Percentiles rank a stretch among this genome's conserved stretches.
Conservation (phyloP, 2,113 vertebrate genomes). For the Siniperca knerii region DNA sequence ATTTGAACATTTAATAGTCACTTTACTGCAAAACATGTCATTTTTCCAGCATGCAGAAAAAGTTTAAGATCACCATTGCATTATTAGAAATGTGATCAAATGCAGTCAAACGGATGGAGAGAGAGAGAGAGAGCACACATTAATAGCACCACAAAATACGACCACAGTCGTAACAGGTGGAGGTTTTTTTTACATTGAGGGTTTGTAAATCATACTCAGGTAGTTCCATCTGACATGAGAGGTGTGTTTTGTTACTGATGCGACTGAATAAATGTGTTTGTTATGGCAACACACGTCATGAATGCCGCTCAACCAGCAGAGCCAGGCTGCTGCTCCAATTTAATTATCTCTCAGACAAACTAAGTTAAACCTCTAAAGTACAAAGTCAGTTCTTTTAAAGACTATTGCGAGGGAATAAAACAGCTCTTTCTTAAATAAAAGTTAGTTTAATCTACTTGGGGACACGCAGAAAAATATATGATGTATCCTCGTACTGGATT, state of each 20-base stretch:
- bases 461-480: not conserved
- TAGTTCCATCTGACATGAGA: not conserved
- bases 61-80: not conserved
- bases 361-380: not conserved
- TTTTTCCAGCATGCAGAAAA: not conserved
- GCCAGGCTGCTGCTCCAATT: slow-evolving; percentile 4
- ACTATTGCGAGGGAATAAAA: not conserved
- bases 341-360: slow-evolving; percentile 22
- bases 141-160: not conserved
- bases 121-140: not conserved
- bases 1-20: not conserved
- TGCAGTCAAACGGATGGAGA: not conserved
- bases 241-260: not conserved
- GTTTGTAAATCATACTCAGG: not conserved
- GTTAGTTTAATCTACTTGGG: not conserved
- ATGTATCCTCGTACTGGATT: not conserved
- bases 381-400: not conserved
- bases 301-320: slow-evolving; percentile 47
- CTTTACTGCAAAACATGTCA: not conserved
- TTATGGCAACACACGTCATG: slow-evolving; percentile 26
- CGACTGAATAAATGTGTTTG: slow-evolving; percentile 22
- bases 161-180: not conserved
- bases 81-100: not conserved
- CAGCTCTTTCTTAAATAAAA: not conserved
- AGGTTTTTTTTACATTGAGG: not conserved